Evolutionary conservation across 1,140 invertebrate genomes (phyloP).

Genomic region (Papilio helenus): DNA sequence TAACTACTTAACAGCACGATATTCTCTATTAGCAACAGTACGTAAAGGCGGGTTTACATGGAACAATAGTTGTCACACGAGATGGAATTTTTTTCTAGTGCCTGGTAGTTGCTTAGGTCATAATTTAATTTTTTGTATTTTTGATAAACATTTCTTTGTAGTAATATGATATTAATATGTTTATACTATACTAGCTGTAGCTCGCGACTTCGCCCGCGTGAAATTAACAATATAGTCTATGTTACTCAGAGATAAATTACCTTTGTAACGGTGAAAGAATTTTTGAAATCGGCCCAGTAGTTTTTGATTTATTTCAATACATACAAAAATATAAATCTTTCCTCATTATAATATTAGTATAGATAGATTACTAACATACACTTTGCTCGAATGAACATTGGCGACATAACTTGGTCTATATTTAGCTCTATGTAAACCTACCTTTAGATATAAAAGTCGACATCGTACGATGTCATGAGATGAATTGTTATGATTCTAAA

Average conservation of each 20-base stretch:
- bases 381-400: neutral
- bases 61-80: neutral
- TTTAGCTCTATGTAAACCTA: neutral
- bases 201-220: no score
- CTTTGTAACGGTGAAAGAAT: no score
- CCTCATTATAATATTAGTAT: no score
- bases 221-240: no score
- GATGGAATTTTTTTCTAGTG: no score
- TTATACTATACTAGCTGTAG: no score
- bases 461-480: constrained; percentile 55
- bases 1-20: constrained; percentile 6
- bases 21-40: neutral
- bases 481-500: constrained; percentile 48
- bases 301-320: no score
- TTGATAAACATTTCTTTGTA: neutral
- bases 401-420: neutral
- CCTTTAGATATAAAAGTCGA: constrained; percentile 43
- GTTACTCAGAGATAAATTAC: no score
- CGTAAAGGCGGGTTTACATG: neutral
- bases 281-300: no score
- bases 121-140: neutral
- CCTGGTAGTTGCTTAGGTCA: neutral
- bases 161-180: no score
- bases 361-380: neutral
- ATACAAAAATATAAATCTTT: no score